Conservation (phyloP, 2,888 invertebrate genomes). For the Opisthograptis luteolata region DNA sequence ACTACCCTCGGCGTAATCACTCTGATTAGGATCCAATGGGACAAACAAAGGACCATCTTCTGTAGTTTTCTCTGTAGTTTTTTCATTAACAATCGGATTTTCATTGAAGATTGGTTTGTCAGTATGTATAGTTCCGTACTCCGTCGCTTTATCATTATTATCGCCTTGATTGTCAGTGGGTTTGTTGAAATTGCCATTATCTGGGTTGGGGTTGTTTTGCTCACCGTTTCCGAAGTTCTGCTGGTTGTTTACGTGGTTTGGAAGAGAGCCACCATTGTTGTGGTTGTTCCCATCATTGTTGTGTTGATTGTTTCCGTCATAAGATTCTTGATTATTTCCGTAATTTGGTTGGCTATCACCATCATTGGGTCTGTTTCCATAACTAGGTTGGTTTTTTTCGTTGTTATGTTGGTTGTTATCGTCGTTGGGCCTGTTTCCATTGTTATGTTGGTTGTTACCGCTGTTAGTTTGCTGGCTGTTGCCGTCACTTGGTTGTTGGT, state of each 20-base stretch:
- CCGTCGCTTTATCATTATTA: slow-evolving; percentile 13
- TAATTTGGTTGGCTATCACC: slow-evolving; percentile 27
- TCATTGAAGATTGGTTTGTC: slow-evolving; percentile 18
- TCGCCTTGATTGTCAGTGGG: slow-evolving; percentile 8
- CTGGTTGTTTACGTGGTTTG: slow-evolving; percentile 6
- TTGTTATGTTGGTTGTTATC: slow-evolving; percentile 4
- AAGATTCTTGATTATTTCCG: slow-evolving; percentile 8
- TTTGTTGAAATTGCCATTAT: slow-evolving; percentile 25
- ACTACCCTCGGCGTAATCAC: slow-evolving; percentile 54
- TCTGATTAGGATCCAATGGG: slow-evolving; percentile 61
- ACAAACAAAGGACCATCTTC: slow-evolving; percentile 60
- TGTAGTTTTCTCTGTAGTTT: slow-evolving; percentile 51
- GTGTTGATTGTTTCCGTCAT: slow-evolving; percentile 4
- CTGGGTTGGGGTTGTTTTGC: slow-evolving; percentile 21
- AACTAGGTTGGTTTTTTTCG: neutral
- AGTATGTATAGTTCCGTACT: slow-evolving; percentile 8
- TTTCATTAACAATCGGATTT: slow-evolving; percentile 23
- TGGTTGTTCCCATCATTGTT: slow-evolving; percentile 7
- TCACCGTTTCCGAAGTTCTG: slow-evolving; percentile 9
- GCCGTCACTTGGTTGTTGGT: slow-evolving; percentile 22
- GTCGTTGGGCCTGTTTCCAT: slow-evolving; percentile 10
- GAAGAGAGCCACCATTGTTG: slow-evolving; percentile 1
- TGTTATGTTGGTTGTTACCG: slow-evolving; percentile 4
- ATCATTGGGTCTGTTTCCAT: slow-evolving; percentile 17
- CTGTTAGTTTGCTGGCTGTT: slow-evolving; percentile 13